Percentiles rank a stretch among this genome's conserved stretches.
phyloP scores from a whole-genome alignment of 2,113 vertebrate genomes.

The Phyllostomus hastatus region DNA sequence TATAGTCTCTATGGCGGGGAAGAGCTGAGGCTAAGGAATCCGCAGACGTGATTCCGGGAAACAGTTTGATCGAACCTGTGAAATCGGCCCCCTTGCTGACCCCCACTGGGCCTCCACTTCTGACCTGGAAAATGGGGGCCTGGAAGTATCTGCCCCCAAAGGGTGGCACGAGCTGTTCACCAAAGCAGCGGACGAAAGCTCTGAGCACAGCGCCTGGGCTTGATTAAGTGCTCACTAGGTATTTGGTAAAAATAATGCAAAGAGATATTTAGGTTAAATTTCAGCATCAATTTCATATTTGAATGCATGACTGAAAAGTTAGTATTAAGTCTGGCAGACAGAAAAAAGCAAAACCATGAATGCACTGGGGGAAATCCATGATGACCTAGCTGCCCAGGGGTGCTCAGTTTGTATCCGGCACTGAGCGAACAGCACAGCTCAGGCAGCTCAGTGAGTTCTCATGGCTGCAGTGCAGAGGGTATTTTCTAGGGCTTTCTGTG shows the following conservation, averaged over 20 bases:
- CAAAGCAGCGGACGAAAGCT: neutral
- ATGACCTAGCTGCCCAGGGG: neutral
- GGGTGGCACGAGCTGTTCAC: neutral
- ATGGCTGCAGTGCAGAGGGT: neutral
- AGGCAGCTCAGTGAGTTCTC: neutral
- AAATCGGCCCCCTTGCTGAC: neutral
- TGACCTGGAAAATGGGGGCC: neutral
- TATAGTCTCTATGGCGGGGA: neutral
- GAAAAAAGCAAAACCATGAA: neutral
- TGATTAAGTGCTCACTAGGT: neutral
- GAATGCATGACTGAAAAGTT: neutral
- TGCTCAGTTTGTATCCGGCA: neutral
- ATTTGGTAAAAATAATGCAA: neutral
- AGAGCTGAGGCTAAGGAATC: neutral
- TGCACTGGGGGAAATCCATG: neutral
- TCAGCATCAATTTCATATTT: neutral
- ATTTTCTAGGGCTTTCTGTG: neutral
- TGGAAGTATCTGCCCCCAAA: neutral
- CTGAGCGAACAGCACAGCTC: neutral
- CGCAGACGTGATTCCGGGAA: neutral
- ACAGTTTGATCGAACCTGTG: neutral
- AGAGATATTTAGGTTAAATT: neutral
- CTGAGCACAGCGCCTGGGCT: neutral
- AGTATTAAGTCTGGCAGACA: neutral
- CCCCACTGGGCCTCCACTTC: neutral